Conservation (phyloP, 1,140 invertebrate species). For the Drosophila auraria region DNA sequence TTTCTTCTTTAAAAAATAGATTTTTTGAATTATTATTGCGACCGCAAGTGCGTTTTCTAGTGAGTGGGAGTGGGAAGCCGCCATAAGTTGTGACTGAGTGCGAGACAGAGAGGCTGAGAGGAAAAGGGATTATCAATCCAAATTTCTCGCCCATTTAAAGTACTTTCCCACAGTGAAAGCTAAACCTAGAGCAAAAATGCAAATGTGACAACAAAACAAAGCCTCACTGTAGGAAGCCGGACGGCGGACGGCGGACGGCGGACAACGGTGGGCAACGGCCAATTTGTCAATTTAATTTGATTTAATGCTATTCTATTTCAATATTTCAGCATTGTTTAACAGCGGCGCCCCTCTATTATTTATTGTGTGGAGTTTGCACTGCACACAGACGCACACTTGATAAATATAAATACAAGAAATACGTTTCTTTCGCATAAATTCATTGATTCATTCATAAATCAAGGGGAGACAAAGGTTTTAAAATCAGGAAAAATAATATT, state of each 20-base stretch:
- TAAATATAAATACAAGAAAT: constrained; percentile 1
- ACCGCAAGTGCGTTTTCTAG: not conserved
- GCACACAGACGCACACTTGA: not conserved
- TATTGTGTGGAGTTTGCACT: constrained; percentile 11
- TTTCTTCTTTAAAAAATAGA: too few species aligned
- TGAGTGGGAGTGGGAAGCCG: not conserved
- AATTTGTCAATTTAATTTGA: constrained; percentile 74
- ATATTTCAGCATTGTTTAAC: constrained; percentile 17
- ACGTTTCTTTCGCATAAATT: constrained; percentile 12
- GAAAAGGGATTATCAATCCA: constrained; percentile 7
- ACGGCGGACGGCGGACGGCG: too few species aligned
- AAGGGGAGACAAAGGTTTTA: constrained; percentile 14
- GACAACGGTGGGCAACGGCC: not conserved
- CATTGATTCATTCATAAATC: constrained; percentile 63
- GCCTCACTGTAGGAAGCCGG: constrained; percentile 14
- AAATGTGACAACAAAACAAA: not conserved
- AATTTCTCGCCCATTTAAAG: not conserved
- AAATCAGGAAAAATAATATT: too few species aligned
- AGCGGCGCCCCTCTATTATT: constrained; percentile 1
- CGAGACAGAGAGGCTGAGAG: not conserved
- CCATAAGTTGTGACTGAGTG: not conserved
- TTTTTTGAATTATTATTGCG: not conserved
- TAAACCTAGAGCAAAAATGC: not conserved
- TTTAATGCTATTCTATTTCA: constrained; percentile 55
- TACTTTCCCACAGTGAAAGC: constrained; percentile 22